Evolutionary conservation across 1,140 invertebrate genomes (phyloP), one percentile per base, ranked within the genome.

Genomic region (Camponotus pennsylvanicus): DNA sequence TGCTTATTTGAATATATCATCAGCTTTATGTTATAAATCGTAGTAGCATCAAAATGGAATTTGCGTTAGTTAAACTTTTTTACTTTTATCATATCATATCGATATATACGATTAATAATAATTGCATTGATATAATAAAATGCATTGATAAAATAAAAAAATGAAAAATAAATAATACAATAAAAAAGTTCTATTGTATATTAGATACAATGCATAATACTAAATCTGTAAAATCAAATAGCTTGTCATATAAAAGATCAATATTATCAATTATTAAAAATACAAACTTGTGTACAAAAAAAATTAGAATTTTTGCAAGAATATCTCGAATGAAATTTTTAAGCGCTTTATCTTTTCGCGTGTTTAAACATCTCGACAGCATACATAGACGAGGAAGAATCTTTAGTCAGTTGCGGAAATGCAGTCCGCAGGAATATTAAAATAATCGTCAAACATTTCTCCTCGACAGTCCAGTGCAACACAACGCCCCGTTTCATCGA

Each of bases 361-460:
- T 27, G 8, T 63, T 75, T 34, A 6, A 80, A 2, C 11, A 70
- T 69, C 21, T 9, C 18, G 18, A 59, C 27, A 34, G 37, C 0
- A 21, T 37, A 69, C 18, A 42, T 1, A 8, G 27, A 49, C 27
- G 0, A 15, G 8, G 32, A 82, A 59, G 40, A 63, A 83, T 4
- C 79, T 73, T 73, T 63, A 61, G 52, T 61, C 40, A 73, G 69
- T 75, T 61, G n/a, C 40, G 27, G 40, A 27, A 21, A 67, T 13
- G n/a, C 27, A 49, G 55, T 73, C 18, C n/a, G 40, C 69, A 42
- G 79, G 75, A 83, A 83, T 83, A 83, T 83, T 83, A 83, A 83
- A 83, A 73, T 83, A 83, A 83, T 83, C 57, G 69, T 83, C 69
- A 73, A 83, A 83, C 69, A 61, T 73, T 27, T 18, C 57, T 5